Conservation (phyloP, 2,888 invertebrate genomes). For the Drosophila demipolita region DNA sequence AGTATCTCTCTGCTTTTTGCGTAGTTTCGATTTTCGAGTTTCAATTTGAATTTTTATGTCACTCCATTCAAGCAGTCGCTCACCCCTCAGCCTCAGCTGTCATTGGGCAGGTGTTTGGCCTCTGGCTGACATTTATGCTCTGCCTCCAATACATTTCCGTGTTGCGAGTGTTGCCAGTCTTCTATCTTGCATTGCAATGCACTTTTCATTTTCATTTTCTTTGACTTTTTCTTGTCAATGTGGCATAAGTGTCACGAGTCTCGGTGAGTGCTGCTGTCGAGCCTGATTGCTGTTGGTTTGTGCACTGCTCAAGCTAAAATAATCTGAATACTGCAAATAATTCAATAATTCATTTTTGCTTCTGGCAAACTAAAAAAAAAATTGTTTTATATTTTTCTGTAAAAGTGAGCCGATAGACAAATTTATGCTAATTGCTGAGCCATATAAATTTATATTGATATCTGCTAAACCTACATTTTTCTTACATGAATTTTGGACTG, state of each 20-base stretch:
- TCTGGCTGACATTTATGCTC: conserved; percentile 35
- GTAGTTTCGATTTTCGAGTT: conserved; percentile 42
- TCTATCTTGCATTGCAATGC: conserved; percentile 40
- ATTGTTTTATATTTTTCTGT: not conserved
- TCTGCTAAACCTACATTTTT: not conserved
- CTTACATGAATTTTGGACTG: not conserved
- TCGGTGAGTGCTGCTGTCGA: conserved; percentile 18
- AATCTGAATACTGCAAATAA: conserved; percentile 16
- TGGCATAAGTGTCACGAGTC: conserved; percentile 40
- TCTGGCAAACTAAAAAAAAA: not conserved
- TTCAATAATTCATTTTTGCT: conserved; percentile 19
- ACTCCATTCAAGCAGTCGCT: conserved; percentile 39
- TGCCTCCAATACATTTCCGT: conserved; percentile 35
- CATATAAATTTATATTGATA: not conserved
- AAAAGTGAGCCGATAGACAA: not conserved
- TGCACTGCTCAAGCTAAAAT: conserved; percentile 29
- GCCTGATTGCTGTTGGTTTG: conserved; percentile 33
- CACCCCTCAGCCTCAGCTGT: conserved; percentile 34
- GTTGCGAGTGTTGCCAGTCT: conserved; percentile 11
- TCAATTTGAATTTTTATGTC: conserved; percentile 51
- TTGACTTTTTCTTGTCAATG: conserved; percentile 47
- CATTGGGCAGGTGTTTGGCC: conserved; percentile 57
- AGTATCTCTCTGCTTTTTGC: conserved; percentile 5
- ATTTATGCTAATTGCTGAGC: not conserved
- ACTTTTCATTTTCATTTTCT: conserved; percentile 63